Base-by-base conservation (phyloP, 2,113 vertebrate species). In the Rafetus swinhoei region DNA sequence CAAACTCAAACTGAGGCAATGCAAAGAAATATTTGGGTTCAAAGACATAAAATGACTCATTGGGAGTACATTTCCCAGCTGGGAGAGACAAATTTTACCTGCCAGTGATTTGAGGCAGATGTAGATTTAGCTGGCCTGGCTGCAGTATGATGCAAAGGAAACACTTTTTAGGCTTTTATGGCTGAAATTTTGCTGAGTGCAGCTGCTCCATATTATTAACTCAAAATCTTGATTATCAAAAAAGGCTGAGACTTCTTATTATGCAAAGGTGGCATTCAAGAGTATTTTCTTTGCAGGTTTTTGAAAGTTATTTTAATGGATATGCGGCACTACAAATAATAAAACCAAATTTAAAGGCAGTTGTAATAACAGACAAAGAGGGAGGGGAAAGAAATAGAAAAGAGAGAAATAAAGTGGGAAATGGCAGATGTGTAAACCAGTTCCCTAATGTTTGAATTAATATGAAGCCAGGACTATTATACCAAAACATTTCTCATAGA, bases 61-160 rank as follows among this genome's bases (percentile, higher is more conserved):
- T 92, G 96, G 95, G 96, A 95, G 72, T 91, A 81, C 82, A 91
- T 96, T 72, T 35, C 96, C 84, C 95, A 52, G 86, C 90, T 95
- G 93, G 0, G 80, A 93, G 92, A 93, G 69, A 77, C 93, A 95
- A 92, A 84, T 84, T 94, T 93, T 97, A 95, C 95, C 94, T 97
- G 95, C 95, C 92, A 95, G 93, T 96, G 93, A 97, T 94, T 95
- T 90, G 95, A 96, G 96, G 86, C 94, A 97, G 96, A 97, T 97
- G 95, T 96, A 90, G 90, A 57, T 90, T 96, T 93, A 96, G 94
- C 90, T 97, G 96, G 57, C 91, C 95, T 93, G 95, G 92, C 91
- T 97, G 87, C 86, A 95, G 60, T 69, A 59, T 27, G 86, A 96
- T 95, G 96, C 93, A 92, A 96, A 96, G 91, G 85, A 90, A 96